Evolutionary conservation across 2,113 vertebrate species (phyloP), one percentile per base, ranked within the genome.

Genomic region (Macrotis lagotis): DNA sequence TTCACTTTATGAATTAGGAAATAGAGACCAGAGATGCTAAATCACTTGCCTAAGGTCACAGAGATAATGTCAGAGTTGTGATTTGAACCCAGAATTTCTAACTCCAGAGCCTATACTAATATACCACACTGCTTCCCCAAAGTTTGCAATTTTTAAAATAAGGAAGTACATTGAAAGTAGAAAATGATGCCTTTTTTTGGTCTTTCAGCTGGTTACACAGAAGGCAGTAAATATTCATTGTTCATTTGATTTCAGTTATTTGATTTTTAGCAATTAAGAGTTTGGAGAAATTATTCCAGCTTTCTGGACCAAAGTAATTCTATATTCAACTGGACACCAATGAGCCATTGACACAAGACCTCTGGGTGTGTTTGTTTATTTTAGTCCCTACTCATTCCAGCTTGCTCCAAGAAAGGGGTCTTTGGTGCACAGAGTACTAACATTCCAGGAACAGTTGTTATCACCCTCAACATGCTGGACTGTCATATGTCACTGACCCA

Each of bases 161-260:
- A 44, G 44, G 44, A 83, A 83, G 66, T 22, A 44, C 66, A 83
- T 24, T 83, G n/a, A 44, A 83, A 83, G 19, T 44, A 83, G 66
- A 44, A 83, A 83, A 83, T 7, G 4, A 83, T 44, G 66, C 22
- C 59, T 44, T 83, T 83, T 74, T 44, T 83, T 22, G 22, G n/a
- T 44, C n/a, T 83, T 83, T 83, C 66, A 83, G 44, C 66, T 44
- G 66, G 66, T n/a, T 24, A 83, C n/a, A 83, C 66, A 83, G 66
- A 83, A 83, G 66, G 66, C 66, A 83, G 66, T 83, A 83, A 83
- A 83, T 83, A 83, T 83, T 44, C 66, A 83, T 83, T 83, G 66
- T n/a, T 83, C 66, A 44, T 83, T 83, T 83, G 66, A 83, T 83
- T 83, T 83, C 66, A 83, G 66, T 83, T 83, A 83, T 83, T 83